Conservation (phyloP, 2,797 vertebrate genomes). For the Molossus molossus region DNA sequence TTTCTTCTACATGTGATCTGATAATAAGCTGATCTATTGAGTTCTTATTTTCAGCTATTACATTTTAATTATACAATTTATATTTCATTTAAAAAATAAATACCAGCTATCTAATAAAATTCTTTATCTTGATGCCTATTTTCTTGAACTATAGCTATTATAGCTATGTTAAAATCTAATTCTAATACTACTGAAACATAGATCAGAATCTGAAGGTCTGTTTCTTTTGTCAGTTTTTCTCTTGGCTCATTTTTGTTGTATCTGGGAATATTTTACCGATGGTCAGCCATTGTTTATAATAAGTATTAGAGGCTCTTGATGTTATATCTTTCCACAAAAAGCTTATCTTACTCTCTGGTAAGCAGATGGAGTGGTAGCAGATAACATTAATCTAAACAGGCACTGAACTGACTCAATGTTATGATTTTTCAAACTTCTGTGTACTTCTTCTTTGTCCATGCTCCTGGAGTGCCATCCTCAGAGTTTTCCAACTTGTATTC, state of each 20-base stretch:
- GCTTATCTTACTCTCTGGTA: background rate
- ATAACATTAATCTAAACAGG: background rate
- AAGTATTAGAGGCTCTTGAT: background rate
- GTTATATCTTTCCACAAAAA: background rate
- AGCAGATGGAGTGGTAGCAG: background rate
- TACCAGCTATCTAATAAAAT: constrained; percentile 10
- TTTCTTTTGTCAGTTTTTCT: constrained; percentile 57
- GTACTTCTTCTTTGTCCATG: background rate
- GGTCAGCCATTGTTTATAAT: background rate
- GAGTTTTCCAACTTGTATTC: background rate
- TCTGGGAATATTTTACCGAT: background rate
- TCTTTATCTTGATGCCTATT: background rate
- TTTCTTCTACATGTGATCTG: constrained; percentile 28
- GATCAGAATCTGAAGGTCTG: background rate
- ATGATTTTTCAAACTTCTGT: background rate
- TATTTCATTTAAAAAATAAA: background rate
- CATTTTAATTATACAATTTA: background rate
- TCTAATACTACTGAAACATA: constrained; percentile 19
- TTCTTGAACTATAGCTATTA: background rate
- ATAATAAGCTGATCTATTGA: background rate
- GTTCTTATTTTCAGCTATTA: constrained; percentile 26
- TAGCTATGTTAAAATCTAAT: background rate
- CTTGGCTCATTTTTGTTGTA: constrained; percentile 18
- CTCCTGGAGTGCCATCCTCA: background rate
- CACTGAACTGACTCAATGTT: background rate